Conservation (phyloP, 2,888 invertebrate species). For the Drosophila testacea region DNA sequence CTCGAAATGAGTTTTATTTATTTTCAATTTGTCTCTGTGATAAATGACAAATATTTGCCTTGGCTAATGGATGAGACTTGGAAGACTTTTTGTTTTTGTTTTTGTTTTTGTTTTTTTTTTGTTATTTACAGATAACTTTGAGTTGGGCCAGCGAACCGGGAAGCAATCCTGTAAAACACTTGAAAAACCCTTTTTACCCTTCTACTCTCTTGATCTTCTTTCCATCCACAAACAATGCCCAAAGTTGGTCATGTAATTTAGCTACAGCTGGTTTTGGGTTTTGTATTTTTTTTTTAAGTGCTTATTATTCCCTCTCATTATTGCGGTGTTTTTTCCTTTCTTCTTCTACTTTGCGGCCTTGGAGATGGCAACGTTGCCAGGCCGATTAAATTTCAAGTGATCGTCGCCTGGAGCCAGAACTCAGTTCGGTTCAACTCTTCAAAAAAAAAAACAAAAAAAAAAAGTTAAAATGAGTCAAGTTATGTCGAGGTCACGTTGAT, state of each 20-base stretch:
- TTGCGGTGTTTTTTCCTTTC: slow-evolving; percentile 8
- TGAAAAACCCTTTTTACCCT: background rate
- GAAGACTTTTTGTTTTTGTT: background rate
- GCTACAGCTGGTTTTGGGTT: slow-evolving; percentile 25
- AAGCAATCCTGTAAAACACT: slow-evolving; percentile 16
- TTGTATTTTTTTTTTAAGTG: background rate
- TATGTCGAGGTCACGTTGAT: slow-evolving; percentile 73
- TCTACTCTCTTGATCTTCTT: background rate
- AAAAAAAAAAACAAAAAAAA: slow-evolving; percentile 2
- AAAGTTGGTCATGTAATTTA: slow-evolving; percentile 52
- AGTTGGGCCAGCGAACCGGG: slow-evolving; percentile 30
- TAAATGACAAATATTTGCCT: slow-evolving; percentile 12
- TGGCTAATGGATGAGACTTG: slow-evolving; percentile 10
- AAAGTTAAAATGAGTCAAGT: slow-evolving; percentile 58
- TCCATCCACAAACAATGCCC: slow-evolving; percentile 1
- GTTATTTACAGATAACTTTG: background rate
- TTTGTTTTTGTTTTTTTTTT: too few relatives aligned
- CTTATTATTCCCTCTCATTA: slow-evolving; percentile 25
- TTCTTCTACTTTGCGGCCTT: slow-evolving; percentile 38
- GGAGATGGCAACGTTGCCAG: slow-evolving; percentile 46
- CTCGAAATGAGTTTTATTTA: slow-evolving; percentile 13
- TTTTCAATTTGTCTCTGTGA: slow-evolving; percentile 11
- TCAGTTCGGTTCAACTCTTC: slow-evolving; percentile 2
- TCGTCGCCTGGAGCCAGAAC: slow-evolving; percentile 57
- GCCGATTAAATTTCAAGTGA: slow-evolving; percentile 66